A percentile compares a stretch with the other conserved stretches of the same genome.
Conservation (phyloP, 2,113 vertebrate genomes). For the Macaca mulatta region DNA sequence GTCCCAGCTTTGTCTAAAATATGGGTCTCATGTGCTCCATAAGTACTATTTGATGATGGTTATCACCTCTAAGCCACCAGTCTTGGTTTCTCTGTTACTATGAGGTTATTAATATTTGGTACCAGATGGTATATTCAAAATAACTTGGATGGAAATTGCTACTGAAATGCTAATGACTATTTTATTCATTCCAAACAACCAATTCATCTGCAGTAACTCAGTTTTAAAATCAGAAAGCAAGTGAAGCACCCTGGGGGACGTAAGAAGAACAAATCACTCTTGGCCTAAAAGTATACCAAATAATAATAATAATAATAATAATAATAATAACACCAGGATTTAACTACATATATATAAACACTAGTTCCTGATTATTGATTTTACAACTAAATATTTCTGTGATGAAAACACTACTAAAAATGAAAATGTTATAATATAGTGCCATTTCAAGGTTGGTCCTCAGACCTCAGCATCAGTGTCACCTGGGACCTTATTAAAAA, state of each 20-base stretch:
- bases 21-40: not conserved
- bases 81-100: conserved; percentile 28
- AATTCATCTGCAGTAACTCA: not conserved
- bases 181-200: not conserved
- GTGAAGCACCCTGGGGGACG: not conserved
- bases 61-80: not conserved
- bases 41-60: conserved; percentile 8
- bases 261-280: not conserved
- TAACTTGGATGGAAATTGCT: conserved; percentile 43
- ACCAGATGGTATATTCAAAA: conserved; percentile 65
- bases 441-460: not conserved
- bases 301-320: too few relatives aligned
- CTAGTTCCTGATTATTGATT: not conserved
- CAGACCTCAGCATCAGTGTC: not conserved
- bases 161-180: conserved; percentile 60
- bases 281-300: not conserved
- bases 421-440: not conserved
- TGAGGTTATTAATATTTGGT: conserved; percentile 63
- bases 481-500: not conserved
- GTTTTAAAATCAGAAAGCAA: conserved; percentile 8
- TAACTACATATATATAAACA: not conserved
- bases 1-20: not conserved
- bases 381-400: not conserved
- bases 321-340: not conserved
- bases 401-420: not conserved